These are phyloP conservation scores for Nixonia krombeini DNA, from an alignment of 1,140 invertebrate species.

Conservation along the genomic window DNA sequence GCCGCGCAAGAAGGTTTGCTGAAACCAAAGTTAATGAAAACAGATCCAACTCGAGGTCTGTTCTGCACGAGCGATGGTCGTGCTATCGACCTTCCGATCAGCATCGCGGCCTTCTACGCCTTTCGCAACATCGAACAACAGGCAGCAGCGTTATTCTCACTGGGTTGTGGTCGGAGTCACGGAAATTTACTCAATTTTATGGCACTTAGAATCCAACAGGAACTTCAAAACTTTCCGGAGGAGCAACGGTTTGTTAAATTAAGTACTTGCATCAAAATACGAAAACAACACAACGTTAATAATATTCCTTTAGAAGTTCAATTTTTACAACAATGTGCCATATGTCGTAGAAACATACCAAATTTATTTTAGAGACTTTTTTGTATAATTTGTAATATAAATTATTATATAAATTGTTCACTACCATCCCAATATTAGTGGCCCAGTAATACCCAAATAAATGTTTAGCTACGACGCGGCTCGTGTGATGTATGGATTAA, in stretches of 20 bases:
- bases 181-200: constrained; percentile 77
- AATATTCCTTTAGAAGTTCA: too few relatives aligned
- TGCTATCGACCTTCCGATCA: constrained; percentile 75
- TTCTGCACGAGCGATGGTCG: constrained; percentile 79
- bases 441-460: too few relatives aligned
- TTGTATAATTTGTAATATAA: too few relatives aligned
- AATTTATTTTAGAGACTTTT: too few relatives aligned
- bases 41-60: constrained; percentile 71
- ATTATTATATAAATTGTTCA: too few relatives aligned
- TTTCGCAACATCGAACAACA: constrained; percentile 78
- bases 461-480: constrained; percentile 74
- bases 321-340: too few relatives aligned
- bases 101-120: constrained; percentile 76
- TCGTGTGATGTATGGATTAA: constrained; percentile 77
- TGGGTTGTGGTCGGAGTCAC: constrained; percentile 74
- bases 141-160: constrained; percentile 74
- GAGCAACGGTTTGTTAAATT: constrained; percentile 70
- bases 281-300: too few relatives aligned
- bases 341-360: too few relatives aligned
- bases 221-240: constrained; percentile 78
- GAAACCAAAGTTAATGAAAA: constrained; percentile 69
- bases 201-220: constrained; percentile 77
- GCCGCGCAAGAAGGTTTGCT: constrained; percentile 77
- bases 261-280: too few relatives aligned
- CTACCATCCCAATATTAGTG: too few relatives aligned